Evolutionary conservation across 92 coral and sea anemone species (phyloP), one percentile per base, ranked within the genome.

Genomic region (Muricea muricata): DNA sequence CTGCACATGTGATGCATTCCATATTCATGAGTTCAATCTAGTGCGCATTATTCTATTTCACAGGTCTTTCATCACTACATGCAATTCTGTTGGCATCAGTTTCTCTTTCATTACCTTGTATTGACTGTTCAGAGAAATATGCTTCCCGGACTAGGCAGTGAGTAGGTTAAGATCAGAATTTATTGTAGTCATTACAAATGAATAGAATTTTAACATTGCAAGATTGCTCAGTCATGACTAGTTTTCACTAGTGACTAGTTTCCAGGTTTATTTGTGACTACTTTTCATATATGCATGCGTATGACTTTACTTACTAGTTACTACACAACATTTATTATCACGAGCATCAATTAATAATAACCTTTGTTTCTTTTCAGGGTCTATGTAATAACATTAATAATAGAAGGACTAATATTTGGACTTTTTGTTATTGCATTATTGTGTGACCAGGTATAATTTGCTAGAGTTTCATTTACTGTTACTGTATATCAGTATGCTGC

Each of bases 381-480:
- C 50, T 86, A 95, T 73, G 90, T 93, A 14, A 90, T 95, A 54
- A 86, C 93, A 50, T 85, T 95, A 86, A 88, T 95, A 88, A 87
- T 95, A 32, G 98, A 95, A 75, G 91, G 93, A 37, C 87, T 93
- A 77, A 72, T 95, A 65, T 95, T 95, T 90, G 98, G 98, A 25
- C 75, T 95, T 63, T 95, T 95, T 87, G 98, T 95, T 6, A 57
- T 93, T 54, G 98, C 97, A 65, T 93, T 95, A 93, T 61, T 95
- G 89, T 95, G 98, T 66, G 98, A 95, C 84, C 98, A 95, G 97
- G 98, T 95, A 91, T 11, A 60, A 56, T 18, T 28, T n/a, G n/a
- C n/a, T n/a, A n/a, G n/a, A n/a, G n/a, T n/a, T n/a, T n/a, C n/a
- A n/a, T n/a, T n/a, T n/a, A n/a, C n/a, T n/a, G n/a, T n/a, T n/a